Evolutionary conservation across 2,797 vertebrate species (phyloP), one percentile per base, ranked within the genome.

Genomic region (Sciurus vulgaris): DNA sequence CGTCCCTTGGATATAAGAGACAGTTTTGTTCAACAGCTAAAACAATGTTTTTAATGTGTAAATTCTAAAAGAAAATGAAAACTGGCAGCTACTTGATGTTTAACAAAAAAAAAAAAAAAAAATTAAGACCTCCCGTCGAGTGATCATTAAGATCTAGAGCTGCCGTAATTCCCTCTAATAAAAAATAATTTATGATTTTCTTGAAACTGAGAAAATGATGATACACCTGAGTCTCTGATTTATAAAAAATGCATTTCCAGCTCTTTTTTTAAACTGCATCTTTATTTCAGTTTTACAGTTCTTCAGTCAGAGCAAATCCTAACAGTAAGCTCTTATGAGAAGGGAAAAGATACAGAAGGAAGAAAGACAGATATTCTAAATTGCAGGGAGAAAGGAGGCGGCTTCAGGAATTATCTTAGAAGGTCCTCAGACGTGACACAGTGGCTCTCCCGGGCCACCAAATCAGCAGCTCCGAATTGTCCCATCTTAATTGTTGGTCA

Each of bases 51-150:
- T 97, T 94, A 95, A 89, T 84, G 92, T 61, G 59, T 91, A 97
- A 97, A 98, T 95, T 93, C 81, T 94, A 91, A 96, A 95, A 95
- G 87, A 96, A 98, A 98, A 95, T 91, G 97, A 73, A 93, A 97
- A 98, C 49, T 97, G 88, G 70, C 73, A 98, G 70, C 67, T 94
- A 95, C 49, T 94, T 94, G 82, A 92, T 86, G 59, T 74, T 97
- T 89, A 84, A 61, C 30, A 9, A 59, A 51, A 44, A 38, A 65
- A 51, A 56, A 51, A 56, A 38, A 17, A 82, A 28, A 67, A 51
- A 4, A 22, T 8, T 28, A 73, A 73, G 74, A 73, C 38, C 54
- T 97, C 72, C 70, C 93, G 86, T 95, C 96, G 74, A 96, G 47
- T 47, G 96, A 56, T 82, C 89, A 92, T 96, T 96, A 97, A 96